Base-by-base conservation (phyloP, 2,888 invertebrate species). In the Nephrotoma appendiculata region DNA sequence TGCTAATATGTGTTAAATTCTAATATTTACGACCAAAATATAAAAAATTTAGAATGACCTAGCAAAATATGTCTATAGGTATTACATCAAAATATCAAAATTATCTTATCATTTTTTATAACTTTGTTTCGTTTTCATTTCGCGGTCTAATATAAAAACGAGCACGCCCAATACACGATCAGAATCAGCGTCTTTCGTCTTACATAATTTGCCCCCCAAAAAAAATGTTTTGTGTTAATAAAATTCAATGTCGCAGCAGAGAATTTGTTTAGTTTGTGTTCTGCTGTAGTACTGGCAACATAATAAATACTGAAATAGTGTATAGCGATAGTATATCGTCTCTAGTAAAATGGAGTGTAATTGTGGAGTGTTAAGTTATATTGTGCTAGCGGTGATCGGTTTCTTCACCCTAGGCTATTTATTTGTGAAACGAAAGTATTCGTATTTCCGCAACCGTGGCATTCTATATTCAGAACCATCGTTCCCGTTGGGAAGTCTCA, bases 401-500 rank as follows among this genome's bases (percentile, higher is more conserved):
- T 15, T 57, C 2, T 57, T 57, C 5, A 57, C 52, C 9, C 15
- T 57, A 6, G 52, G 52, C 52, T 57, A 57, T 57, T 15, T 57
- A 15, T 57, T 57, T 57, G 52, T 57, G 6, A 57, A 57, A 57
- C 52, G 52, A 1, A 57, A 57, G 52, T 57, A 57, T 7, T 57
- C 52, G 15, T 57, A 57, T 57, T 57, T 57, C 52, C 31, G 31
- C 31, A 31, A 31, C 31, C 31, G 31, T 31, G 31, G 31, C 31
- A 31, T 31, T 31, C 31, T 31, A 31, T 31, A 31, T 31, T 31
- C 31, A 31, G 31, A 31, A 5, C 91, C 91, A 1, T 88, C 89
- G 45, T 89, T 90, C 84, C 87, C 90, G 1, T 88, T 87, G 88
- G 89, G 89, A 88, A 88, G 89, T 89, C 41, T 88, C 89, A 4